Conservation (phyloP, 1,140 invertebrate genomes). For the Phocides pigmalion region DNA sequence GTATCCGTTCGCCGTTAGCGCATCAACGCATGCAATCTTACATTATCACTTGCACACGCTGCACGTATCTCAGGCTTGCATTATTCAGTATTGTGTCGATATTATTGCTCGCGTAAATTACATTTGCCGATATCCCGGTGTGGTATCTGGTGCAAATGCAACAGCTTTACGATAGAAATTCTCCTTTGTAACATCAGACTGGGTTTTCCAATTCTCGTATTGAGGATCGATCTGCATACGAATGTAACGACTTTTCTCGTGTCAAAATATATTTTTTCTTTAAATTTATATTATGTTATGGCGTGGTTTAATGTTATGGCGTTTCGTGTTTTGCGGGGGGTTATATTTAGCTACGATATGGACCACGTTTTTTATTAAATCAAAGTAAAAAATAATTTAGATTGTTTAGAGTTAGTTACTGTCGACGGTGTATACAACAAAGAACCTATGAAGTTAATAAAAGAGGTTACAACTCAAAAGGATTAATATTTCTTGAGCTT, state of each 20-base stretch:
- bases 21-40: constrained; percentile 7
- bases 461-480: too few relatives aligned
- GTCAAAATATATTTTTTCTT: too few relatives aligned
- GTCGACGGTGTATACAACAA: too few relatives aligned
- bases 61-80: constrained; percentile 20
- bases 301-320: too few relatives aligned
- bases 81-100: constrained; percentile 29
- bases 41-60: constrained; percentile 1
- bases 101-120: constrained; percentile 23
- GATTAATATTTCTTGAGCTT: too few relatives aligned
- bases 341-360: too few relatives aligned
- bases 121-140: constrained; percentile 20
- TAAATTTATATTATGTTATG: too few relatives aligned
- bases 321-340: too few relatives aligned
- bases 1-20: background rate
- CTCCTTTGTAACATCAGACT: background rate
- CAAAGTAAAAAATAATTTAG: too few relatives aligned
- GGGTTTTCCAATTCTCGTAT: background rate
- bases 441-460: too few relatives aligned
- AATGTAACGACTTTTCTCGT: background rate
- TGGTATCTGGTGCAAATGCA: constrained; percentile 18
- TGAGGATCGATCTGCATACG: background rate
- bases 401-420: too few relatives aligned
- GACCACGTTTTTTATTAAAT: too few relatives aligned
- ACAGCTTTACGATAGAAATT: background rate